Percentiles rank a stretch among this genome's conserved stretches.
These are phyloP conservation scores for Piliocolobus tephrosceles DNA, from an alignment of 2,113 vertebrate species.

Conservation along the genomic window DNA sequence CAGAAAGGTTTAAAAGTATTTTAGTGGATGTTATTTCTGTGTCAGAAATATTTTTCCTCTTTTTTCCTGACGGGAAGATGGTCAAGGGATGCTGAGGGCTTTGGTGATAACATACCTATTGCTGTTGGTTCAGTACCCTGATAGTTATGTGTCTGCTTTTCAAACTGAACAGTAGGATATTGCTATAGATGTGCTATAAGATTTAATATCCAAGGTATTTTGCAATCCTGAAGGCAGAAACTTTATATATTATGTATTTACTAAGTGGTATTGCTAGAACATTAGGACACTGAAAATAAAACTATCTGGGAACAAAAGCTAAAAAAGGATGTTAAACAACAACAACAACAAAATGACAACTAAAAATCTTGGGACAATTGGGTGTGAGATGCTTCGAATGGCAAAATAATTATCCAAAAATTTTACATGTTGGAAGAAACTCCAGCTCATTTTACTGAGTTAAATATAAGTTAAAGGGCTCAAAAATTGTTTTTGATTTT, in stretches of 20 bases:
- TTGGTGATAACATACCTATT: neutral
- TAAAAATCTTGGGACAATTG: neutral
- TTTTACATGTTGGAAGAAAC: neutral
- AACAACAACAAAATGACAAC: neutral
- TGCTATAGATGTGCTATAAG: neutral
- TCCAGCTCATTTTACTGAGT: conserved; percentile 13
- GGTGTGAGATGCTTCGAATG: neutral
- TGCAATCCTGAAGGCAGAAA: neutral
- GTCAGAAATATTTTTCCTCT: neutral
- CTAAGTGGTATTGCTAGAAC: neutral
- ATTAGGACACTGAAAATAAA: neutral
- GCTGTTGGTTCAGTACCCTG: conserved; percentile 3
- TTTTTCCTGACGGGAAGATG: neutral
- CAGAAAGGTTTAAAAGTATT: conserved; percentile 34
- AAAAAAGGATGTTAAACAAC: neutral
- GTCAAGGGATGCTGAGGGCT: neutral
- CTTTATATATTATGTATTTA: conserved; percentile 2
- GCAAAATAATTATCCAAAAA: neutral
- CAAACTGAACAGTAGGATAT: neutral
- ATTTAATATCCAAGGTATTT: neutral
- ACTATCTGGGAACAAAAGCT: neutral
- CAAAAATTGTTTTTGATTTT: conserved; percentile 1
- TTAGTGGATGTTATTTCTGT: conserved; percentile 28
- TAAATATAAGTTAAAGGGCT: conserved; percentile 24
- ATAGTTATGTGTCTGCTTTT: conserved; percentile 5